Conservation (phyloP, 2,113 vertebrate genomes). For the Sceloporus undulatus region DNA sequence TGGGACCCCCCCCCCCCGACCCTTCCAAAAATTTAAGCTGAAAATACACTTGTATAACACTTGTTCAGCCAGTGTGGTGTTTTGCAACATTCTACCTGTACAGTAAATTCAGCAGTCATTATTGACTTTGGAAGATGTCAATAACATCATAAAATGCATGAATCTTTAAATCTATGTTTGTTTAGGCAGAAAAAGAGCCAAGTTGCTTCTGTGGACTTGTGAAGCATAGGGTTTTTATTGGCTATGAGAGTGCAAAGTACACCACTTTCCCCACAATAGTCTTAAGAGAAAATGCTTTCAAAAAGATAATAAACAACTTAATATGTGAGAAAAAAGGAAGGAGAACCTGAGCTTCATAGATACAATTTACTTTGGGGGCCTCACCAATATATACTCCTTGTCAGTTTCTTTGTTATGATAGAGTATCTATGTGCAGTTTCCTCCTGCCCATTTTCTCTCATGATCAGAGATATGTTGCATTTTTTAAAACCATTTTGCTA, state of each 20-base stretch:
- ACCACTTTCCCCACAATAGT: background rate
- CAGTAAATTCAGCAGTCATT: background rate
- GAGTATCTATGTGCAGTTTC: background rate
- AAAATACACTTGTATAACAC: too few species aligned
- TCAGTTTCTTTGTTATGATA: background rate
- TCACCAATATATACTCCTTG: background rate
- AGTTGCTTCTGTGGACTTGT: background rate
- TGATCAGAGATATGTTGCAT: background rate
- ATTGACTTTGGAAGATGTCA: background rate
- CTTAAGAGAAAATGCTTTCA: background rate
- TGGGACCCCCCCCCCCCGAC: too few species aligned
- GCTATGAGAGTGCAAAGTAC: constrained; percentile 6
- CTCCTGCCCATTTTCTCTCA: background rate
- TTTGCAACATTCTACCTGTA: too few species aligned
- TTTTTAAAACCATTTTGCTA: background rate
- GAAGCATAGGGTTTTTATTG: background rate
- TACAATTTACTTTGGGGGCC: background rate
- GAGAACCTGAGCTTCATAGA: background rate
- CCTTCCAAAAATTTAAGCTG: too few species aligned
- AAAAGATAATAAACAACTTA: constrained; percentile 2
- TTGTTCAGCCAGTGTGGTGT: too few species aligned
- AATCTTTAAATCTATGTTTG: constrained; percentile 12
- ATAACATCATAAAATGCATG: background rate
- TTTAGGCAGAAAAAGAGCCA: background rate
- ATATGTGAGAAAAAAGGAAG: background rate